Evolutionary conservation across 2,113 vertebrate species (phyloP).

Genomic region (Platanista minor): DNA sequence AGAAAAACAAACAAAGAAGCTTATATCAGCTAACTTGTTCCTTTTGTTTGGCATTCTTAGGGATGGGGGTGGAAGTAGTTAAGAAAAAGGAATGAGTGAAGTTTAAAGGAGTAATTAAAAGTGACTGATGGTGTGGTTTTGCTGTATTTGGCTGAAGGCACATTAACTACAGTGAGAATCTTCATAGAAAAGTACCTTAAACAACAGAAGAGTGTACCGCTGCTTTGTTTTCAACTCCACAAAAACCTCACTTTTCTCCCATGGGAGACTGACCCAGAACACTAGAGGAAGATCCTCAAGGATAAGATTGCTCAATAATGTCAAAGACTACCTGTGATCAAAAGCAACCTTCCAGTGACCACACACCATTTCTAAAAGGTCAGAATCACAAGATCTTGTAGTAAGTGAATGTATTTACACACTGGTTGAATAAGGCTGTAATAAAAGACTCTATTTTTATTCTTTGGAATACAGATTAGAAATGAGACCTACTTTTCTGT

Average conservation of each 20-base stretch:
- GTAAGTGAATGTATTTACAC: constrained; percentile 66
- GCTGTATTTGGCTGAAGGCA: constrained; percentile 38
- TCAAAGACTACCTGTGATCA: constrained; percentile 64
- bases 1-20: background rate
- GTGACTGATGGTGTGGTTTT: constrained; percentile 44
- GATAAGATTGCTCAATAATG: constrained; percentile 63
- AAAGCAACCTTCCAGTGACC: constrained; percentile 71
- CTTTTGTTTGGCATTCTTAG: background rate
- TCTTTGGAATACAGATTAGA: constrained; percentile 46
- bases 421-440: constrained; percentile 10
- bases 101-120: constrained; percentile 56
- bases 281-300: constrained; percentile 43
- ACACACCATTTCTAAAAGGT: constrained; percentile 68
- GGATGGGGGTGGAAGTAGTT: background rate
- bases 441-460: constrained; percentile 37
- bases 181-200: constrained; percentile 53
- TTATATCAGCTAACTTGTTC: constrained; percentile 26
- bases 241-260: constrained; percentile 58
- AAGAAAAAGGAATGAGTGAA: background rate
- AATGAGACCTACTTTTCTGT: background rate
- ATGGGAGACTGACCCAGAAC: constrained; percentile 54
- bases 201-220: constrained; percentile 24
- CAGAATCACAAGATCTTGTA: constrained; percentile 52
- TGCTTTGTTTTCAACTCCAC: constrained; percentile 56
- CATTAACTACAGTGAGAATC: constrained; percentile 57